Evolutionary conservation across 2,888 invertebrate genomes (phyloP), one percentile per base, ranked within the genome.

Genomic region (Tenodera sinensis): DNA sequence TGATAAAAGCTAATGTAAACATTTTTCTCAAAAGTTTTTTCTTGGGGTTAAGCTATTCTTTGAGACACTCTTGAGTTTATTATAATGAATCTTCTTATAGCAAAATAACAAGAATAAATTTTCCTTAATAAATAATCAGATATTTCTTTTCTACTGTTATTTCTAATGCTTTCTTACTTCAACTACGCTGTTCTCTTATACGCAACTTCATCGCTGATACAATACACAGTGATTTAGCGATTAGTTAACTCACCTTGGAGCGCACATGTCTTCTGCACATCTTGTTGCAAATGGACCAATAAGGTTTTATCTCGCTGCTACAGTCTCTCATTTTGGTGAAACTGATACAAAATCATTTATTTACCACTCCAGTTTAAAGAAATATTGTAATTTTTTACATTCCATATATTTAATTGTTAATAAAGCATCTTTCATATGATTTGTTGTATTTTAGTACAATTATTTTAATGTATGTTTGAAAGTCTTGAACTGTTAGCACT

Each of bases 161-260:
- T 93, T 88, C 90, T 90, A 14, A 88, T 91, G 28, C 90, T 93
- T 82, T 92, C 92, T 54, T 47, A 92, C 34, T 94, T 94, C 93
- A 94, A 94, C 91, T 93, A 93, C 90, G 92, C 91, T 83, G 88
- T 93, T 82, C 28, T 93, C 12, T 84, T 93, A 82, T 92, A 93
- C 88, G 89, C 91, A 25, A 91, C 92, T 25, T 90, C 90, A 15
- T 89, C 90, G 20, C 83, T 88, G 27, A 82, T 90, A 28, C 83
- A 42, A 47, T 88, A 85, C 42, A 89, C 88, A 81, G 30, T 83
- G 81, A 86, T 86, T 82, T 87, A 87, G 87, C 87, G 82, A 15
- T 81, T 81, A 28, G n/a, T 71, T 15, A 15, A 71, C 25, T 71
- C 54, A 71, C 54, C 4, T 15, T 71, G 15, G 20, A 71, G 54